phyloP scores from a whole-genome alignment of 23 tunicate species.

The Halocynthia aurantium region DNA sequence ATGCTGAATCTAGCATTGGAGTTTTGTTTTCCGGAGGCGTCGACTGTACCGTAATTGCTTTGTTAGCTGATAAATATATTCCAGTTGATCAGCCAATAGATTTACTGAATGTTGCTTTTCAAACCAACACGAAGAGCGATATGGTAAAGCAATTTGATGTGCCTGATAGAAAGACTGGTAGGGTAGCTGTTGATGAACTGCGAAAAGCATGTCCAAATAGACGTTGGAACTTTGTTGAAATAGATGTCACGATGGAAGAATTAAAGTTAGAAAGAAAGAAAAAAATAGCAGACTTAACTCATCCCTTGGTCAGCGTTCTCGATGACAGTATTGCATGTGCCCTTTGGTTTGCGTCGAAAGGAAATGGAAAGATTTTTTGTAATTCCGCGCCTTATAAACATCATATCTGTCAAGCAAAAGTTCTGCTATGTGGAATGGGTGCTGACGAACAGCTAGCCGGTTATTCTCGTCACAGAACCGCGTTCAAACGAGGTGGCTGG shows the following conservation, averaged over 20 bases:
- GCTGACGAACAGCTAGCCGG: constrained; percentile 96
- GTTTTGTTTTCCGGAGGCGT: constrained; percentile 92
- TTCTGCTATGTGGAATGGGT: constrained; percentile 88
- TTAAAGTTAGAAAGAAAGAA: constrained; percentile 18
- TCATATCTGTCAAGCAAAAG: constrained; percentile 18
- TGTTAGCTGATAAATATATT: constrained; percentile 41
- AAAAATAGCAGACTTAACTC: constrained; percentile 50
- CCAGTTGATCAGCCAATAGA: constrained; percentile 46
- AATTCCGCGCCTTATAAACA: not conserved
- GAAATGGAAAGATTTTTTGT: not conserved
- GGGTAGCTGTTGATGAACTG: constrained; percentile 40
- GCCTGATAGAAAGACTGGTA: constrained; percentile 64
- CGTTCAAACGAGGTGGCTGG: constrained; percentile 32
- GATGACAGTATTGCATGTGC: constrained; percentile 96
- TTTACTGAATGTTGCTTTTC: constrained; percentile 82
- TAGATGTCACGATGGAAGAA: constrained; percentile 59
- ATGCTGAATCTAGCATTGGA: constrained; percentile 2
- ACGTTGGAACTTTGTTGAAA: constrained; percentile 67
- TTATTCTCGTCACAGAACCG: constrained; percentile 81
- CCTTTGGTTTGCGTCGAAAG: constrained; percentile 85
- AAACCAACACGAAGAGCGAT: constrained; percentile 1
- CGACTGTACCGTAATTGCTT: constrained; percentile 79
- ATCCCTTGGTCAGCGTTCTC: constrained; percentile 72
- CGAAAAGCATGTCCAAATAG: constrained; percentile 46
- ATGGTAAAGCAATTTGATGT: constrained; percentile 23